Base-by-base conservation (phyloP, 2,888 invertebrate genomes). In the Camponotus fellah region DNA sequence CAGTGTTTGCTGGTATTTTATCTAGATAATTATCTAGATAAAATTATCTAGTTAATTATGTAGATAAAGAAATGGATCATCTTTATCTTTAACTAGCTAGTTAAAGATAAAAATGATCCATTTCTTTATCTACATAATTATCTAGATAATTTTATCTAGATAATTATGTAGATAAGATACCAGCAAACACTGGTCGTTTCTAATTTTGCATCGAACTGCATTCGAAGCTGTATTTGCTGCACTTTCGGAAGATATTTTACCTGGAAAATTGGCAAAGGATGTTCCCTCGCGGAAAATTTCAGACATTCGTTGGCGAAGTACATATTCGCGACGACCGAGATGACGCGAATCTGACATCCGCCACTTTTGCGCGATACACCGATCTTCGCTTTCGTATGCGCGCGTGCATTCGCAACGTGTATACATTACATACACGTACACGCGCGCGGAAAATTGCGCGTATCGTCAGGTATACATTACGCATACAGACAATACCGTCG, bases 381-480 rank as follows among this genome's bases (percentile, higher is more conserved):
- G 79, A 71, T 46, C 71, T 71, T 71, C 58, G 79, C 46, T 46
- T 34, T 60, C 68, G 62, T 43, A 40, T 32, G 32, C 69, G 56
- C 56, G 43, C 43, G 43, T 32, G 12, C 40, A 65, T 26, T 71
- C 34, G 21, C 71, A 26, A 26, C 26, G 60, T 66, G n/a, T 14
- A 53, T 17, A 26, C 26, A 17, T 37, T 53, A 68, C 53, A 56
- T 46, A 53, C n/a, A 12, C 40, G 68, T 8, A 53, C n/a, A 12
- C 40, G 68, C 2, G n/a, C n/a, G 53, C 40, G 40, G 76, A 40
- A 69, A 77, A 77, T 77, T 77, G 69, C 65, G 12, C 64, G 37
- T 68, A 69, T 77, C 56, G 77, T 80, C 58, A 37, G 79, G 46
- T 80, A 72, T 60, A 72, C 79, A 72, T 60, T 80, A 80, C 43